phyloP scores from a whole-genome alignment of 2,888 invertebrate species.

The Globia sparganii region DNA sequence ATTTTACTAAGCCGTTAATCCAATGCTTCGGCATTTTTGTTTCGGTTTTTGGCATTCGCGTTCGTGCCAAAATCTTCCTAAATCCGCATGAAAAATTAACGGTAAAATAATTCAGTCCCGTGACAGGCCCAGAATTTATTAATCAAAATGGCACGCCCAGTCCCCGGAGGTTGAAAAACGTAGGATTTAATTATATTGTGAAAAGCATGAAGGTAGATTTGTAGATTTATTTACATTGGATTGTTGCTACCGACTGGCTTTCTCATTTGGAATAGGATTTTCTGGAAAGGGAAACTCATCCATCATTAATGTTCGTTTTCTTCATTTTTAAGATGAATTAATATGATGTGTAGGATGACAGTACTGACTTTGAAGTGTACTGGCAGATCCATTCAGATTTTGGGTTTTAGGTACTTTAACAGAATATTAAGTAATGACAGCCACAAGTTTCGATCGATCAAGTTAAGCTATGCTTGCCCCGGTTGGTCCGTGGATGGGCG shows the following conservation, averaged over 20 bases:
- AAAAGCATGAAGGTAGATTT: slow-evolving; percentile 11
- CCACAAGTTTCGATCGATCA: no score
- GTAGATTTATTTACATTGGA: slow-evolving; percentile 2
- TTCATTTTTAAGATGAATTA: background rate
- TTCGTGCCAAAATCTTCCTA: slow-evolving; percentile 15
- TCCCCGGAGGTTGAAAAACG: slow-evolving; percentile 17
- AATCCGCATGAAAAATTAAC: slow-evolving; percentile 35
- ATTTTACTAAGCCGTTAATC: slow-evolving; percentile 39
- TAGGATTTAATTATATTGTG: slow-evolving; percentile 11
- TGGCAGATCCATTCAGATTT: background rate
- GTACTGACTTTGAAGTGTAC: background rate
- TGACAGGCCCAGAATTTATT: slow-evolving; percentile 29
- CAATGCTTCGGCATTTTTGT: background rate
- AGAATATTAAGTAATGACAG: no score
- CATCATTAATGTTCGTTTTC: background rate
- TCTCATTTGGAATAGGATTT: background rate
- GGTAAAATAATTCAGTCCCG: slow-evolving; percentile 17
- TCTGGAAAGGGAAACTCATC: background rate
- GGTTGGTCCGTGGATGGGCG: no score
- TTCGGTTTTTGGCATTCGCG: slow-evolving; percentile 8
- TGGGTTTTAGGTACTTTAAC: no score
- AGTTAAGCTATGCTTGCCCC: no score
- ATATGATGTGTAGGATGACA: background rate
- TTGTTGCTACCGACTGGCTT: background rate
- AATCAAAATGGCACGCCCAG: slow-evolving; percentile 24